Percentiles rank a stretch among this genome's conserved stretches.
phyloP scores from a whole-genome alignment of 2,888 invertebrate species.

The Deroplatys truncata region DNA sequence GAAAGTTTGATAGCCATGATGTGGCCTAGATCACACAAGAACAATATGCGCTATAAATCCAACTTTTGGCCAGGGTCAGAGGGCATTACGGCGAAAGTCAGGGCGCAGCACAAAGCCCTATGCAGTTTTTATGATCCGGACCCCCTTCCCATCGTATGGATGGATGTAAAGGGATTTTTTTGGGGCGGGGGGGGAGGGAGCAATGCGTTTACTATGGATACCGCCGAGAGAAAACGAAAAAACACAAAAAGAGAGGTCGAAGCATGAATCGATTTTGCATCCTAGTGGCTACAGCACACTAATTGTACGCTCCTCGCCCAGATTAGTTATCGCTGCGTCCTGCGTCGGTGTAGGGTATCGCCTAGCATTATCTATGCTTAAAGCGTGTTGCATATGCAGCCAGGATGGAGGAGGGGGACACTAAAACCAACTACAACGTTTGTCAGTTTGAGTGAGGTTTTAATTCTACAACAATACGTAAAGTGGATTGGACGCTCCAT shows the following conservation, averaged over 20 bases:
- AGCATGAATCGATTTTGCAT: constrained; percentile 16
- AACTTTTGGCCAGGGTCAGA: not conserved
- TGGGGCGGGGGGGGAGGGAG: too few species aligned
- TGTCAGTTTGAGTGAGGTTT: constrained; percentile 17
- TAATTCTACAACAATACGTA: constrained; percentile 17
- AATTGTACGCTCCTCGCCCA: constrained; percentile 4
- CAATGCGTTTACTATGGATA: too few species aligned
- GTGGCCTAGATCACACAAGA: constrained; percentile 4
- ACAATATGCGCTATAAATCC: constrained; percentile 12
- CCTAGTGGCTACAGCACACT: not conserved
- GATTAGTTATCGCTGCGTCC: constrained; percentile 10
- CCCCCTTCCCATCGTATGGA: not conserved
- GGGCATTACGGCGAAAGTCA: too few species aligned
- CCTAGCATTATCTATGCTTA: constrained; percentile 16
- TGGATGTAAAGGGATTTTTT: not conserved
- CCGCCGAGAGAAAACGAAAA: not conserved
- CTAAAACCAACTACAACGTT: constrained; percentile 13
- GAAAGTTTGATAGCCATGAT: constrained; percentile 6
- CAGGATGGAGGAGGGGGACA: not conserved
- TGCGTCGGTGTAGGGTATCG: not conserved
- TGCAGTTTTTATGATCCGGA: constrained; percentile 8
- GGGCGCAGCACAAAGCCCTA: not conserved
- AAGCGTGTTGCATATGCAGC: constrained; percentile 6
- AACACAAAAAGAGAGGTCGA: not conserved
- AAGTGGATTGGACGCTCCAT: not conserved